Evolutionary conservation across 2,888 invertebrate genomes (phyloP), one percentile per base, ranked within the genome.

Genomic region (Lycocerus yunnanus): DNA sequence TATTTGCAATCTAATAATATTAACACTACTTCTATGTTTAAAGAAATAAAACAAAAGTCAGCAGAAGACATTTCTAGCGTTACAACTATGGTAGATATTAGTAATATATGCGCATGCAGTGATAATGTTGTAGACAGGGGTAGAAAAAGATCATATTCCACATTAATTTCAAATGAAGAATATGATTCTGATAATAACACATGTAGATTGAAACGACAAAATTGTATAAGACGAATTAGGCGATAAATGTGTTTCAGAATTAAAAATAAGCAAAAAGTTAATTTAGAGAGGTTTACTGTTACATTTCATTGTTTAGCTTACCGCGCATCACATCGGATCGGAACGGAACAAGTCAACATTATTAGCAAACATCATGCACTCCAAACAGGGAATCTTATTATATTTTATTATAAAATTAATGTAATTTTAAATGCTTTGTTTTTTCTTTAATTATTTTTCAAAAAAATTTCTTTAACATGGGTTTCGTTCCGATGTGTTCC

Each of bases 191-290:
- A 85, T 77, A 79, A 83, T 2, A 80, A 82, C n/a, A n/a, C n/a
- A 59, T 85, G 84, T 72, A 84, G 84, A 2, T 83, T 91, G 43
- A 90, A 89, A 83, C 86, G 91, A 15, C 91, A 91, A 82, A 89
- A 87, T 78, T 91, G 91, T 80, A 89, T 91, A 14, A 85, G 91
- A 3, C 87, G 90, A 76, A 89, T 90, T 79, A 89, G 89, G 61
- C 58, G 27, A 21, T 59, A n/a, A 16, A 61, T n/a, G 10, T 10
- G 15, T 58, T 10, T n/a, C 11, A 43, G 6, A 18, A 24, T 18
- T 2, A 14, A 13, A 18, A 72, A 60, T n/a, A n/a, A n/a, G n/a
- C n/a, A n/a, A n/a, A n/a, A n/a, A n/a, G n/a, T n/a, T n/a, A n/a
- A n/a, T n/a, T n/a, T n/a, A n/a, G n/a, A n/a, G n/a, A n/a, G n/a